phyloP scores from a whole-genome alignment of 2,113 vertebrate species.

The Takifugu bimaculatus region DNA sequence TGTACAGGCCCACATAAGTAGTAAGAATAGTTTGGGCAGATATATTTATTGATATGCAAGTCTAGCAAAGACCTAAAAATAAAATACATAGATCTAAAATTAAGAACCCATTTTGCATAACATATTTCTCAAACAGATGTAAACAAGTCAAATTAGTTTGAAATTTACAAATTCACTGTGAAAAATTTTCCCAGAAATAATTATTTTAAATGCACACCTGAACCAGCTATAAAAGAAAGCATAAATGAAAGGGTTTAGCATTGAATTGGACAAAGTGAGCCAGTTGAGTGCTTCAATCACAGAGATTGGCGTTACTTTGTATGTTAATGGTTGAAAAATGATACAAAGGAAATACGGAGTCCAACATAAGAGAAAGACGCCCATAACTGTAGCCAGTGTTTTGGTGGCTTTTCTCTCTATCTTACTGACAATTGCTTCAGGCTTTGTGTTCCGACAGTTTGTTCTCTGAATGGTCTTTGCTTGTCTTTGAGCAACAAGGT shows the following conservation, averaged over 20 bases:
- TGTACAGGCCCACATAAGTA: too few species aligned
- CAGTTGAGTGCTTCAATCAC: slow-evolving; percentile 10
- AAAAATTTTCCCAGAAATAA: slow-evolving; percentile 40
- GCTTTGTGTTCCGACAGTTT: background rate
- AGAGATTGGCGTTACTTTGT: background rate
- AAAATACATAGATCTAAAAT: too few species aligned
- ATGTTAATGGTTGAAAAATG: background rate
- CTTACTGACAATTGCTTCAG: background rate
- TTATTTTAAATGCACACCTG: slow-evolving; percentile 25
- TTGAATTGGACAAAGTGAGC: slow-evolving; percentile 31
- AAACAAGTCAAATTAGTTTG: slow-evolving; percentile 10
- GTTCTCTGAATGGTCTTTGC: background rate
- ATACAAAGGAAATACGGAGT: slow-evolving; percentile 10
- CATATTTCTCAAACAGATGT: background rate
- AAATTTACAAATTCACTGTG: slow-evolving; percentile 8
- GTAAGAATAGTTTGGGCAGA: too few species aligned
- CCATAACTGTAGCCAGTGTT: slow-evolving; percentile 28
- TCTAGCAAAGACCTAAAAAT: too few species aligned
- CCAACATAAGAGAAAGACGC: slow-evolving; percentile 11
- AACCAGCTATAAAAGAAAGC: slow-evolving; percentile 46
- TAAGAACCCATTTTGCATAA: background rate
- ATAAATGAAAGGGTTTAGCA: slow-evolving; percentile 34
- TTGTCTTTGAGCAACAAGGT: background rate
- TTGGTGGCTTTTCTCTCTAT: slow-evolving; percentile 27
- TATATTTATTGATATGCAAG: too few species aligned